A percentile compares a stretch with the other conserved stretches of the same genome.
These are phyloP conservation scores for Graphium colonna DNA, from an alignment of 2,888 invertebrate genomes.

Conservation along the genomic window DNA sequence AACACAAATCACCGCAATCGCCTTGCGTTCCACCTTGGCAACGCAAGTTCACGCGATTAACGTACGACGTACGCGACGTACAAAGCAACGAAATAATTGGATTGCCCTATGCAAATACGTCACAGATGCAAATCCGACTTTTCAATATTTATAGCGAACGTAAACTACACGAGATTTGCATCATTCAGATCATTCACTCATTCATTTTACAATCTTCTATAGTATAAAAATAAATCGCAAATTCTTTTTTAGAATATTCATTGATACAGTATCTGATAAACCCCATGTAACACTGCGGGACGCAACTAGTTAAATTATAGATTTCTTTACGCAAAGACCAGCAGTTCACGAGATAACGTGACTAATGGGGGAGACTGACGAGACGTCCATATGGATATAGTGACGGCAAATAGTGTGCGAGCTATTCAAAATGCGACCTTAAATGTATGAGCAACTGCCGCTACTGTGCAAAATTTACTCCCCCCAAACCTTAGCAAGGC, in stretches of 20 bases:
- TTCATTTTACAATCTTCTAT: neutral
- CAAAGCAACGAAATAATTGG: slow-evolving; percentile 7
- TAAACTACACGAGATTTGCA: neutral
- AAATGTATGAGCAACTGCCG: too few relatives aligned
- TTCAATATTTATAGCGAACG: slow-evolving; percentile 1
- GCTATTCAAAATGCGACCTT: too few relatives aligned
- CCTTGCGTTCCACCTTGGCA: slow-evolving; percentile 6
- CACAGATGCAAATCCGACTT: slow-evolving; percentile 4
- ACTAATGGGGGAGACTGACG: too few relatives aligned
- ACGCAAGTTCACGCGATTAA: neutral
- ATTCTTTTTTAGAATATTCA: neutral
- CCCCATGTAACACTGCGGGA: too few relatives aligned
- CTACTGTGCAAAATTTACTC: too few relatives aligned
- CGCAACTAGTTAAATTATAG: too few relatives aligned
- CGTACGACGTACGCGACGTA: neutral
- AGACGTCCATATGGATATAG: too few relatives aligned
- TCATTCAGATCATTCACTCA: neutral
- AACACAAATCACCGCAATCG: neutral
- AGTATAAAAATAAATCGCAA: neutral
- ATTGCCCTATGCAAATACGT: slow-evolving; percentile 3
- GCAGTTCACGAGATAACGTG: too few relatives aligned
- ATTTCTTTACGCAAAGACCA: too few relatives aligned
- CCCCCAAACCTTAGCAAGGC: too few relatives aligned
- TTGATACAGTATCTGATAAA: too few relatives aligned
- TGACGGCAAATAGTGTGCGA: too few relatives aligned